Evolutionary conservation across 2,113 vertebrate genomes (phyloP).

Genomic region (Chamaetylas fuelleborni): DNA sequence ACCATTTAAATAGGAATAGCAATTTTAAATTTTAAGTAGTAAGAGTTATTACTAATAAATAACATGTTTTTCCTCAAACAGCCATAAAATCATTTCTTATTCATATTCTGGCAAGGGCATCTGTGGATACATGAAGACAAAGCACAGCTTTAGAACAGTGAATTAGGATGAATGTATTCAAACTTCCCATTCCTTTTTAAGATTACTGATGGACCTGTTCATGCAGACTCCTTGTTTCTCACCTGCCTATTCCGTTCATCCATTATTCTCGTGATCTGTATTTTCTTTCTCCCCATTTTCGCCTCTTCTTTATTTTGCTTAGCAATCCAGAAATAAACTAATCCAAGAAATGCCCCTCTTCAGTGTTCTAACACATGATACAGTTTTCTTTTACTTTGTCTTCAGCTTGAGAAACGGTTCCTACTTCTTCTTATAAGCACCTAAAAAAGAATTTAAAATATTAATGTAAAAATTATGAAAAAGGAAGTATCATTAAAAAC

Average conservation of each 20-base stretch:
- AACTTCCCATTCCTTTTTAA: background rate
- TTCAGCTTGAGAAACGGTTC: slow-evolving; percentile 54
- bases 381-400: slow-evolving; percentile 67
- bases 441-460: slow-evolving; percentile 53
- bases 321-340: slow-evolving; percentile 83
- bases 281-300: slow-evolving; percentile 99
- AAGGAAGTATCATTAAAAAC: background rate
- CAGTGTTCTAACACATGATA: slow-evolving; percentile 91
- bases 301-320: slow-evolving; percentile 76
- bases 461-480: background rate
- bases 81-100: background rate
- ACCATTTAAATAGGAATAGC: background rate
- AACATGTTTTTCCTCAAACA: background rate
- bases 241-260: slow-evolving; percentile 99
- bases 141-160: background rate
- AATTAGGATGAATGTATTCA: background rate
- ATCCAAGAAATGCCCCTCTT: slow-evolving; percentile 79
- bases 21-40: background rate
- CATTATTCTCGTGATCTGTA: slow-evolving; percentile 99
- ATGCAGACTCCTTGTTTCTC: slow-evolving; percentile 21
- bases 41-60: background rate
- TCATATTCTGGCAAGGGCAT: background rate
- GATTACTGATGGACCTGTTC: background rate
- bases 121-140: background rate
- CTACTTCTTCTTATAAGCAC: slow-evolving; percentile 51